Base-by-base conservation (phyloP, 30 jellyfish, hydroid and myxozoan genomes). In the Nemopilema nomurai region DNA sequence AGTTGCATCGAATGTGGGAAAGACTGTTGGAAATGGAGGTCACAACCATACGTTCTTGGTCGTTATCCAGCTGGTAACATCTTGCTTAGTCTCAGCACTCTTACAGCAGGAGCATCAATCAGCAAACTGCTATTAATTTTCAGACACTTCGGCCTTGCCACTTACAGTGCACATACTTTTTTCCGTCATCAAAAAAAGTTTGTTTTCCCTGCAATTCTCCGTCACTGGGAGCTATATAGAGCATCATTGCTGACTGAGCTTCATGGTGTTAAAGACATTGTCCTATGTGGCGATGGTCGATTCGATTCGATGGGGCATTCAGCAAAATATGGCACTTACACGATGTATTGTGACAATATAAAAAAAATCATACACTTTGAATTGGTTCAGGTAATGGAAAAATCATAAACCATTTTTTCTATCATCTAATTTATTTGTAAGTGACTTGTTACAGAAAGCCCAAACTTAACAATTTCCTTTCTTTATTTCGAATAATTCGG, bases 231-330 rank as follows among this genome's bases (percentile, higher is more conserved):
- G 76, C 28, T 28, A 50, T 71, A 28, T 71, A 33, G 63, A 33
- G 28, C 81, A 71, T 23, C 30, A 33, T n/a, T 71, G 81, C 24
- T 71, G 41, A 50, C 30, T 28, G 62, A 71, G 76, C 31, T 66
- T 27, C 76, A 30, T 66, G 32, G 49, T 22, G 49, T 22, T 22
- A 66, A 66, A 30, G 76, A 66, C 49, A 30, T 66, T 13, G 50
- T 66, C 29, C 49, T 30, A 66, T 66, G 76, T 66, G 76, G 76
- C 29, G 76, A 66, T 66, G 76, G 76, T 66, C 76, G 76, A 41
- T 67, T 67, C 33, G 92, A 83, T 31, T 83, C 92, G 28, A 83
- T 83, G 87, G 87, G 92, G 31, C 92, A 83, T 31, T 29, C 76
- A 18, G 86, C 92, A 21, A 76, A 85, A 74, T 83, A 71, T 83